phyloP scores from a whole-genome alignment of 1,140 invertebrate species.

The Drosophila nebulosa region DNA sequence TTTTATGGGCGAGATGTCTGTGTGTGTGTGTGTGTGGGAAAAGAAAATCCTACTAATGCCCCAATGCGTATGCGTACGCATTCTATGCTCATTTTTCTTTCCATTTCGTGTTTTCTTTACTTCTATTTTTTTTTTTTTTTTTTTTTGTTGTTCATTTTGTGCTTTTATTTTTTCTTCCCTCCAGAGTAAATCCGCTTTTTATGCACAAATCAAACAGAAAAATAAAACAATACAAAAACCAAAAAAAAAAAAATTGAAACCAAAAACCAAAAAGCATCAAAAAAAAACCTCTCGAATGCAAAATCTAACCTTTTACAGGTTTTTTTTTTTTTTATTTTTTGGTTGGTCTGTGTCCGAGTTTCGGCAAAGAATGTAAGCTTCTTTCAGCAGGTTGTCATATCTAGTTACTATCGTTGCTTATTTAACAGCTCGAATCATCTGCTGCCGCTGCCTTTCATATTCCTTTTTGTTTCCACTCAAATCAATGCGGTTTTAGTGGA shows the following conservation, averaged over 20 bases:
- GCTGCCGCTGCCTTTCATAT: background rate
- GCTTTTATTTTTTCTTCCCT: background rate
- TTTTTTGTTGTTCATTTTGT: background rate
- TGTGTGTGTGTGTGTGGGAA: constrained; percentile 25
- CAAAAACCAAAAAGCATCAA: constrained; percentile 7
- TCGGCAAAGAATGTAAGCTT: constrained; percentile 15
- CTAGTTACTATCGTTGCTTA: background rate
- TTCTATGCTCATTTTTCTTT: constrained; percentile 68
- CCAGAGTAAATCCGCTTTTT: constrained; percentile 36
- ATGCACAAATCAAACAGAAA: constrained; percentile 66
- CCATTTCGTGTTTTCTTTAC: constrained; percentile 14
- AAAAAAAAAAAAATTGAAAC: background rate
- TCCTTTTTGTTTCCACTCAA: background rate
- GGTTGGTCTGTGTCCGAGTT: background rate
- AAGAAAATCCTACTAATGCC: constrained; percentile 69
- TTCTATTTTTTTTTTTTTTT: background rate
- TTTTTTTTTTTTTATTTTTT: background rate
- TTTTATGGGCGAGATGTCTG: constrained; percentile 38
- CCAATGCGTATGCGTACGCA: constrained; percentile 63
- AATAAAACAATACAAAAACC: constrained; percentile 17
- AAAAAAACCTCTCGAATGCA: constrained; percentile 8
- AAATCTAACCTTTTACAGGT: background rate
- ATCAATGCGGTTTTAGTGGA: background rate
- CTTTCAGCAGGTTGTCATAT: background rate
- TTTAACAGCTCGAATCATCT: background rate